Base-by-base conservation (phyloP, 2,797 vertebrate genomes). In the Lepilemur septentrionalis region DNA sequence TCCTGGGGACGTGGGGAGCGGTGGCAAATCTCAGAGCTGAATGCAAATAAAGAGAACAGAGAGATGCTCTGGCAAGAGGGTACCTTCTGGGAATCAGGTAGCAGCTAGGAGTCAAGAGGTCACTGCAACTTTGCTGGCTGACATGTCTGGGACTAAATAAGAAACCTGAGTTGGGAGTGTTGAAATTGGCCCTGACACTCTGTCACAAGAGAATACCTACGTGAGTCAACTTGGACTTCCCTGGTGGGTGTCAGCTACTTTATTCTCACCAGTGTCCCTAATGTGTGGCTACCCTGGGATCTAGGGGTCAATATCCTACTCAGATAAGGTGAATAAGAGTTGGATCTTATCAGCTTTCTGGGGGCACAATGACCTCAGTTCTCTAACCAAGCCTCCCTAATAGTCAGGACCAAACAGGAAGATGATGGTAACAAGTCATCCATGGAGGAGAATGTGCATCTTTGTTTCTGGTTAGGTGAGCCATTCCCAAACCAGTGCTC, bases 1-100 rank as follows among this genome's bases (percentile, higher is more conserved):
- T 73, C 38, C 0, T 1, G 13, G 30, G 50, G 52, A n/a, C 4
- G 17, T 4, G 32, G 59, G 67, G 67, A 85, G 43, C 38, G 55
- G 14, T n/a, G 35, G 92, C 86, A 43, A 35, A 12, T 78, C 94
- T 93, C 80, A 83, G 52, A 61, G 28, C 69, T 14, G 70, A 75
- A 91, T 72, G 69, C 65, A 89, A 94, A 95, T 85, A 43, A 91
- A 89, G 48, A 61, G 63, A 89, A 89, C 93, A 93, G 59, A 87
- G 81, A 93, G 86, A 67, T 92, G 41, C 38, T 93, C 43, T 20
- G 8, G 65, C 48, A 88, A 92, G 78, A 94, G 18, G 32, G 55
- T 65, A n/a, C 67, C 67, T 93, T 61, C 82, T 59, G 43, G 76
- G 91, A 95, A 22, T 32, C 89, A 87, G 46, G 84, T 72, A 92